phyloP scores from a whole-genome alignment of 2,888 invertebrate genomes.

The Suillia variegata region DNA sequence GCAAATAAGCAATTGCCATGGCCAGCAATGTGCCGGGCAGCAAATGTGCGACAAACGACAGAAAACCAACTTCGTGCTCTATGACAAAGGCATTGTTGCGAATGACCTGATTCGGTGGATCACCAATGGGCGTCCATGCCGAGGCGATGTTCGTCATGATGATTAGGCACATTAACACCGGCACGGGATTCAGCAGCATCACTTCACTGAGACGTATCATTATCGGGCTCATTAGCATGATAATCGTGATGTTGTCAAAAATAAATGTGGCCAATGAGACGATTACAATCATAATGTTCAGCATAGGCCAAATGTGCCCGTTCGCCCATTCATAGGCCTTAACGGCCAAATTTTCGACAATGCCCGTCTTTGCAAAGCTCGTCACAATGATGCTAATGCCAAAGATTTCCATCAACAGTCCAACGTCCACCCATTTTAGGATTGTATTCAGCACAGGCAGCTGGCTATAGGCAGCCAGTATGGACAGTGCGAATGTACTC shows the following conservation, averaged over 20 bases:
- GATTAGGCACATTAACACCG: slow-evolving; percentile 29
- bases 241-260: slow-evolving; percentile 26
- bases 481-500: slow-evolving; percentile 23
- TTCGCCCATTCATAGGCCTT: slow-evolving; percentile 27
- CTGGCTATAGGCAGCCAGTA: slow-evolving; percentile 21
- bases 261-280: slow-evolving; percentile 9
- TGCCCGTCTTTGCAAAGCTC: slow-evolving; percentile 28
- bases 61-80: background rate
- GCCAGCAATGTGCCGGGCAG: slow-evolving; percentile 28
- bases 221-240: slow-evolving; percentile 31
- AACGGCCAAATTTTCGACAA: slow-evolving; percentile 32
- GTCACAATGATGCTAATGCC: slow-evolving; percentile 29
- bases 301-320: slow-evolving; percentile 37
- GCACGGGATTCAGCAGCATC: slow-evolving; percentile 32
- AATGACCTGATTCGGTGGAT: slow-evolving; percentile 13
- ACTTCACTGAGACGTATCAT: slow-evolving; percentile 33
- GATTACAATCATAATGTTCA: slow-evolving; percentile 22
- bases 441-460: slow-evolving; percentile 23
- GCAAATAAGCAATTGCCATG: slow-evolving; percentile 26
- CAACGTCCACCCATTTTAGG: slow-evolving; percentile 28
- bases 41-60: slow-evolving; percentile 24
- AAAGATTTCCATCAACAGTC: slow-evolving; percentile 30
- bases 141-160: slow-evolving; percentile 30
- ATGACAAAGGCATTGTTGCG: background rate
- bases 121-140: slow-evolving; percentile 22